These are phyloP conservation scores for Achatina immaculata DNA, from an alignment of 1,140 invertebrate species.

Conservation along the genomic window DNA sequence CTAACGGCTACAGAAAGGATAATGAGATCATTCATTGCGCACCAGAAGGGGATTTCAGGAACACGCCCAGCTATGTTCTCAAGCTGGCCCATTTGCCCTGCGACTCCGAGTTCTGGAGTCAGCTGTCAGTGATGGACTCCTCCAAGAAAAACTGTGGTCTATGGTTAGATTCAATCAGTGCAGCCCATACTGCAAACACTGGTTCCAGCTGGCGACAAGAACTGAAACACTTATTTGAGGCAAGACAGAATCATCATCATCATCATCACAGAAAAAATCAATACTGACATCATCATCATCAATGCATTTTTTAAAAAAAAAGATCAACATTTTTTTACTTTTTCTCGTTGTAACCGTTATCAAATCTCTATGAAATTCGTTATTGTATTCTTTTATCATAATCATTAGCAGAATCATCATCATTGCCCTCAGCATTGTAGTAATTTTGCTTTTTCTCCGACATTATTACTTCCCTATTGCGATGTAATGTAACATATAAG, in stretches of 20 bases:
- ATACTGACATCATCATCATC: too few relatives aligned
- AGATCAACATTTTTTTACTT: too few relatives aligned
- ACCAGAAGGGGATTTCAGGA: slow-evolving; percentile 51
- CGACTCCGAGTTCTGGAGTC: slow-evolving; percentile 19
- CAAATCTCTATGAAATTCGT: too few relatives aligned
- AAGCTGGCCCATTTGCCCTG: slow-evolving; percentile 43
- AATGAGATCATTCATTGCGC: slow-evolving; percentile 51
- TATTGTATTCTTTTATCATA: too few relatives aligned
- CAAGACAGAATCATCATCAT: slow-evolving; percentile 28
- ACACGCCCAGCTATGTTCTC: slow-evolving; percentile 57
- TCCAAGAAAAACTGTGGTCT: background rate
- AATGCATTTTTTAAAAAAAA: too few relatives aligned
- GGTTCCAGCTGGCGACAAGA: slow-evolving; percentile 1
- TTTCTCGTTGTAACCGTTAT: too few relatives aligned
- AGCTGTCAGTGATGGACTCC: slow-evolving; percentile 31
- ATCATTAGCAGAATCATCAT: too few relatives aligned
- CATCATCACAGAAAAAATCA: too few relatives aligned
- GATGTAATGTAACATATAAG: too few relatives aligned
- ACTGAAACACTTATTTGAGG: slow-evolving; percentile 32
- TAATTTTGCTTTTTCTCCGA: too few relatives aligned
- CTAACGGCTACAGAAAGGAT: slow-evolving; percentile 38
- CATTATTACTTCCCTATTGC: too few relatives aligned
- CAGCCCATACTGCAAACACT: background rate
- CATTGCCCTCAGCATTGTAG: too few relatives aligned
- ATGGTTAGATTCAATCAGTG: slow-evolving; percentile 27